These are phyloP conservation scores for Ormyrus thymus DNA, from an alignment of 2,888 invertebrate species.

Conservation along the genomic window DNA sequence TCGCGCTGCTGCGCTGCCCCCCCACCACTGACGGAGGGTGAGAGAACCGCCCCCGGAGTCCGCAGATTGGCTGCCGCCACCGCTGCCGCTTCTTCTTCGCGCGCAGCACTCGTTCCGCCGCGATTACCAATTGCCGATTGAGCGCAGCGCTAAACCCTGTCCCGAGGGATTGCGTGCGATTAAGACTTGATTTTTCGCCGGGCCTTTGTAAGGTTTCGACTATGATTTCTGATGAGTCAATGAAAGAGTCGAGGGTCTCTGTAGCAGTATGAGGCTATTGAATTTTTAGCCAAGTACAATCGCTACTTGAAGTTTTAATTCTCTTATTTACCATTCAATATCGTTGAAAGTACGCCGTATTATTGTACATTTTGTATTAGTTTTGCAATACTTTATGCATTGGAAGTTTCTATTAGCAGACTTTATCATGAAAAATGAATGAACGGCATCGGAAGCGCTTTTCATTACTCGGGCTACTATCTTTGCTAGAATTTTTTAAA, in stretches of 20 bases:
- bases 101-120: slow-evolving; percentile 46
- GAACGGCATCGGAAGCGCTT: slow-evolving; percentile 30
- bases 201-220: not conserved
- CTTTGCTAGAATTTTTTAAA: no score
- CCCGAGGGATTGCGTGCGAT: not conserved
- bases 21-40: slow-evolving; percentile 53
- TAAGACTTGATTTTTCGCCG: not conserved
- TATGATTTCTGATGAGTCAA: slow-evolving; percentile 1
- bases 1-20: slow-evolving; percentile 45
- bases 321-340: not conserved
- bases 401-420: slow-evolving; percentile 24
- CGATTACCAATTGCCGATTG: slow-evolving; percentile 51
- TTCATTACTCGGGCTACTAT: not conserved
- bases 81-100: slow-evolving; percentile 31
- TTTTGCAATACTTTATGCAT: slow-evolving; percentile 36
- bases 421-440: slow-evolving; percentile 30
- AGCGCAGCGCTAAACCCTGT: not conserved
- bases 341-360: not conserved
- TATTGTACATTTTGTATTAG: slow-evolving; percentile 8
- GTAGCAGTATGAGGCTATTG: no score
- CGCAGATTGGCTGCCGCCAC: slow-evolving; percentile 39
- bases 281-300: no score
- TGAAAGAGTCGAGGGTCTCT: not conserved
- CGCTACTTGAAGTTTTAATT: no score
- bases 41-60: slow-evolving; percentile 69